Evolutionary conservation across 2,888 invertebrate genomes (phyloP).

Genomic region (Spodoptera exigua): DNA sequence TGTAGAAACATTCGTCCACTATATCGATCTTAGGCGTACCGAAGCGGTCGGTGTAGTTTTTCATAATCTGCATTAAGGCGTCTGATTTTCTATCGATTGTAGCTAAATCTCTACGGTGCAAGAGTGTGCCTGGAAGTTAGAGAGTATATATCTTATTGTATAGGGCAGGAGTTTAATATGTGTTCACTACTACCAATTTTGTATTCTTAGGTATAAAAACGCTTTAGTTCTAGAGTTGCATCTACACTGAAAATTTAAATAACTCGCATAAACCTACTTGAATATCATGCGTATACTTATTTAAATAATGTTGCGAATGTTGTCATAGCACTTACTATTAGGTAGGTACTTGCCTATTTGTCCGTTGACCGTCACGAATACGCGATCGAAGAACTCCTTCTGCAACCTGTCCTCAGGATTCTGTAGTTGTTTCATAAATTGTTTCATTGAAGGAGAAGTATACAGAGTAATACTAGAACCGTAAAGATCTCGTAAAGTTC

Average conservation of each 20-base stretch:
- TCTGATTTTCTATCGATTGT: slow-evolving; percentile 65
- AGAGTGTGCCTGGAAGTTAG: slow-evolving; percentile 50
- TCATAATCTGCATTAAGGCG: slow-evolving; percentile 55
- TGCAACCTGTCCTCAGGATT: slow-evolving; percentile 38
- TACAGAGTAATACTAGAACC: slow-evolving; percentile 52
- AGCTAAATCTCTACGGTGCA: slow-evolving; percentile 45
- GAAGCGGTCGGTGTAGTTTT: slow-evolving; percentile 50
- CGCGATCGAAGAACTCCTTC: slow-evolving; percentile 40
- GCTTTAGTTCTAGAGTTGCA: too few species aligned
- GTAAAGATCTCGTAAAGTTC: slow-evolving; percentile 61
- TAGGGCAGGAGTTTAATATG: too few species aligned
- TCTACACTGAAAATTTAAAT: too few species aligned
- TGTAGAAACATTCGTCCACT: slow-evolving; percentile 65
- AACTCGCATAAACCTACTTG: too few species aligned
- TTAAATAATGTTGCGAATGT: too few species aligned
- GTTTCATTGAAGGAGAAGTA: slow-evolving; percentile 58
- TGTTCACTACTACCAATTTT: too few species aligned
- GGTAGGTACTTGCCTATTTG: too few species aligned
- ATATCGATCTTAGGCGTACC: slow-evolving; percentile 62
- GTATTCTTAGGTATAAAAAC: too few species aligned
- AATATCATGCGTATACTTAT: too few species aligned
- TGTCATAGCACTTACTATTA: too few species aligned
- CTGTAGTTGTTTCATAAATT: slow-evolving; percentile 50
- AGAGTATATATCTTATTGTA: not conserved
- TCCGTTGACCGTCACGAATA: not conserved